A percentile compares a stretch with the other conserved stretches of the same genome.
Evolutionary conservation across 2,888 invertebrate species (phyloP).

Genomic region (Sussaba pulchella): DNA sequence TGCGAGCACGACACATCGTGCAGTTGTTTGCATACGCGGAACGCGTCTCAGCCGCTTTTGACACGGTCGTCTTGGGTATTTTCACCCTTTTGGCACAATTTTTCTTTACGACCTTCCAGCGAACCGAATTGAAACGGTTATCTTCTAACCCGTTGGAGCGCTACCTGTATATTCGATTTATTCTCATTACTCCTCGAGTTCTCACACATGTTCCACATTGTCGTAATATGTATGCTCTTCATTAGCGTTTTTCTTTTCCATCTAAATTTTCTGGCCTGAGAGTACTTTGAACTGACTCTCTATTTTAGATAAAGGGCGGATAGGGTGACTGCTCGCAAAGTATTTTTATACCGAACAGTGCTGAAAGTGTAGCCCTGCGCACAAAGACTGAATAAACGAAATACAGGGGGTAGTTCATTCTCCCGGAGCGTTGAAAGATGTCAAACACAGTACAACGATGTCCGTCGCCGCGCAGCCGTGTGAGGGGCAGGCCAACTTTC

Average conservation of each 20-base stretch:
- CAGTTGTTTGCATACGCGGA: neutral
- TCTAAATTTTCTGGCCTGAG: neutral
- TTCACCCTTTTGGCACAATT: neutral
- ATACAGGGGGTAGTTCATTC: constrained; percentile 37
- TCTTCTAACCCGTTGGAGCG: neutral
- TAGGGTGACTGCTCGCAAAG: neutral
- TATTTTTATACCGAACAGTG: neutral
- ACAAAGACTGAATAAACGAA: constrained; percentile 42
- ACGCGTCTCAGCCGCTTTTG: neutral
- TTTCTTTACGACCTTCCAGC: neutral
- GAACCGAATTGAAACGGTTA: neutral
- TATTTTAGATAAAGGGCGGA: neutral
- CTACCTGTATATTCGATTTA: no score
- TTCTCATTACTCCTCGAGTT: no score
- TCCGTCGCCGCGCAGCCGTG: constrained; percentile 51
- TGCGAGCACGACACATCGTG: constrained; percentile 47
- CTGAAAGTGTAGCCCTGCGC: neutral
- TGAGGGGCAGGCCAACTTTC: constrained; percentile 20
- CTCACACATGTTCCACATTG: neutral
- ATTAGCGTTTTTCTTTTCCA: neutral
- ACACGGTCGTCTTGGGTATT: neutral
- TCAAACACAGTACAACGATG: constrained; percentile 63
- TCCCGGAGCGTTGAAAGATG: constrained; percentile 63
- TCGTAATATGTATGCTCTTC: neutral
- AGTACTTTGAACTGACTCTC: neutral